phyloP scores from a whole-genome alignment of 2,113 vertebrate species.

The Alosa alosa region DNA sequence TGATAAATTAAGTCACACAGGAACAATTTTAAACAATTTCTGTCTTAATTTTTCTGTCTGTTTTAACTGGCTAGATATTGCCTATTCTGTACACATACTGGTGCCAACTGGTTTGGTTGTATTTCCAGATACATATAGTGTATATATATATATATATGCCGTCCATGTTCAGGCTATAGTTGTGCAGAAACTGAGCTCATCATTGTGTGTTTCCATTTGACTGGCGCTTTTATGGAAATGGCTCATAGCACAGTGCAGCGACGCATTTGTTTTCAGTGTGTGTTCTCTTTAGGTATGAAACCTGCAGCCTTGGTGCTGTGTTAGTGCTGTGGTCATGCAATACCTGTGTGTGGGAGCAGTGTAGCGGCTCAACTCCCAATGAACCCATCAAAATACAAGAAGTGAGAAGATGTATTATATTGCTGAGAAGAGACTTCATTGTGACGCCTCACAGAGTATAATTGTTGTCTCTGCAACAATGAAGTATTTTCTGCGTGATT shows the following conservation, averaged over 20 bases:
- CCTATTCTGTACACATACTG: neutral
- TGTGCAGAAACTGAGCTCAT: neutral
- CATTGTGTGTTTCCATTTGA: neutral
- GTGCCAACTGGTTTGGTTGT: neutral
- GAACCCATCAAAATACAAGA: neutral
- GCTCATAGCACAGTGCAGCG: too few relatives aligned
- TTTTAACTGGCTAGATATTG: neutral
- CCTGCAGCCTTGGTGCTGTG: neutral
- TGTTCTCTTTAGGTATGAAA: neutral
- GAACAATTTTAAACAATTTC: neutral
- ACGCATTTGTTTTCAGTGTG: neutral
- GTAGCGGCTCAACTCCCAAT: neutral
- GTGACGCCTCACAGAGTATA: neutral
- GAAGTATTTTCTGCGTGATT: neutral
- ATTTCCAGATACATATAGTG: neutral
- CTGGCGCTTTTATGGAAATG: too few relatives aligned
- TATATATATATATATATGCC: too few relatives aligned
- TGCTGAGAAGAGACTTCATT: neutral
- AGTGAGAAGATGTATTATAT: neutral
- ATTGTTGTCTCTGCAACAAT: neutral
- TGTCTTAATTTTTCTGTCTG: neutral
- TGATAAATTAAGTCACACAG: neutral
- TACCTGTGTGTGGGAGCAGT: neutral
- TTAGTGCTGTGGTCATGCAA: too few relatives aligned
- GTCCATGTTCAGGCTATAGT: neutral